phyloP scores from a whole-genome alignment of 2,113 vertebrate species.

The Lontra canadensis region DNA sequence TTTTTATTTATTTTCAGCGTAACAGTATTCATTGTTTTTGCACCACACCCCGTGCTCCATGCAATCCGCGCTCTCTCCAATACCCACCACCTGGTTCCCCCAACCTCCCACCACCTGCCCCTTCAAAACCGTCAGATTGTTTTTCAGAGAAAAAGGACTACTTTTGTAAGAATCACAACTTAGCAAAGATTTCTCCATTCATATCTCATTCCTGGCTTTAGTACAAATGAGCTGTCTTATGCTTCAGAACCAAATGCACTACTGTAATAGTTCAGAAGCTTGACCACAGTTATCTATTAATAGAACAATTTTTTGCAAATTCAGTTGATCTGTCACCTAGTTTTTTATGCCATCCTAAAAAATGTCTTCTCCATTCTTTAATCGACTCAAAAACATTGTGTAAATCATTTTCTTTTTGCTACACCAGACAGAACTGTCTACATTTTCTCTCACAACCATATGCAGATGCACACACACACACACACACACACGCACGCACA shows the following conservation, averaged over 20 bases:
- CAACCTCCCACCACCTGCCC: too few relatives aligned
- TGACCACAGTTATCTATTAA: not conserved
- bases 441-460: not conserved
- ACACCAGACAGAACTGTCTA: not conserved
- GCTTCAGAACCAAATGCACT: not conserved
- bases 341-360: slow-evolving; percentile 1
- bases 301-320: not conserved
- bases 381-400: not conserved
- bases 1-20: too few relatives aligned
- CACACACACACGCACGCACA: too few relatives aligned
- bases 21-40: too few relatives aligned
- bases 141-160: not conserved
- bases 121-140: too few relatives aligned
- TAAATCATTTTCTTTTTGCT: not conserved
- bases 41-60: too few relatives aligned
- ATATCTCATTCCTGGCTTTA: not conserved
- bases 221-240: not conserved
- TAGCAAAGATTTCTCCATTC: not conserved
- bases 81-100: too few relatives aligned
- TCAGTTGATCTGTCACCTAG: not conserved
- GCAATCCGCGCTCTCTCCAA: too few relatives aligned
- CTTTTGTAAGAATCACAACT: not conserved
- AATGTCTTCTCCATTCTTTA: not conserved
- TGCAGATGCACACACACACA: not conserved
- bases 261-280: not conserved